A percentile compares a stretch with the other conserved stretches of the same genome.
Conservation (phyloP, 2,797 vertebrate genomes). For the Neomorphus geoffroyi region DNA sequence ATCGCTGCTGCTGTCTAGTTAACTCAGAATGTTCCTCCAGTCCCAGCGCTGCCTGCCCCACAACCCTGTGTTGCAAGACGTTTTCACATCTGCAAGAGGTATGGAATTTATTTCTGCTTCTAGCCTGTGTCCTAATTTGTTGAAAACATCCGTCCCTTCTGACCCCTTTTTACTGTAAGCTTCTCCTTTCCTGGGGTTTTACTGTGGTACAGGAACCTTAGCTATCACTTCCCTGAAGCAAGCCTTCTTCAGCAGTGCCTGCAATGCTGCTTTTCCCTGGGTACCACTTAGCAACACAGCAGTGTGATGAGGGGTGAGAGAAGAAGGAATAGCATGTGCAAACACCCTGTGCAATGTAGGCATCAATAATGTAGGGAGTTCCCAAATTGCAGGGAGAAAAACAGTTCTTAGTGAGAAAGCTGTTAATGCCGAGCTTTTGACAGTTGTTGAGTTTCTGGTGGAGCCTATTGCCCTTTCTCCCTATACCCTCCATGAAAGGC, state of each 20-base stretch:
- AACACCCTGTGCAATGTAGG: not conserved
- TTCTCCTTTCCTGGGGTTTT: not conserved
- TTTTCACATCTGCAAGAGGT: not conserved
- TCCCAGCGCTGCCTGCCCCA: not conserved
- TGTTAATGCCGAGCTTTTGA: accelerated
- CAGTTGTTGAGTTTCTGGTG: not conserved
- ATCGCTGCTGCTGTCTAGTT: not conserved
- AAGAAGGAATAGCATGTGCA: not conserved
- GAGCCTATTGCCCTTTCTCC: not conserved
- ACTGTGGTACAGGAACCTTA: not conserved
- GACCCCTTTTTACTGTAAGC: not conserved
- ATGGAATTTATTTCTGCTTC: not conserved
- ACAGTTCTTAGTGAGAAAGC: not conserved
- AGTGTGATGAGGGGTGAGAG: not conserved
- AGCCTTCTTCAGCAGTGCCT: not conserved
- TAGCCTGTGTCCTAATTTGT: not conserved
- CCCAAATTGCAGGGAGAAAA: not conserved
- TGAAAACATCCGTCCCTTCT: not conserved
- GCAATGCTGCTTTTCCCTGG: not conserved
- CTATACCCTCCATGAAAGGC: not conserved
- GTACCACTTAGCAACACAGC: not conserved
- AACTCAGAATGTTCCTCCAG: not conserved
- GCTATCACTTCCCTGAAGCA: not conserved
- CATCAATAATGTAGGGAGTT: not conserved
- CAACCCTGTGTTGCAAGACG: not conserved